These are phyloP conservation scores for Rhopalosiphum nymphaeae DNA, from an alignment of 2,888 invertebrate genomes.

Conservation along the genomic window DNA sequence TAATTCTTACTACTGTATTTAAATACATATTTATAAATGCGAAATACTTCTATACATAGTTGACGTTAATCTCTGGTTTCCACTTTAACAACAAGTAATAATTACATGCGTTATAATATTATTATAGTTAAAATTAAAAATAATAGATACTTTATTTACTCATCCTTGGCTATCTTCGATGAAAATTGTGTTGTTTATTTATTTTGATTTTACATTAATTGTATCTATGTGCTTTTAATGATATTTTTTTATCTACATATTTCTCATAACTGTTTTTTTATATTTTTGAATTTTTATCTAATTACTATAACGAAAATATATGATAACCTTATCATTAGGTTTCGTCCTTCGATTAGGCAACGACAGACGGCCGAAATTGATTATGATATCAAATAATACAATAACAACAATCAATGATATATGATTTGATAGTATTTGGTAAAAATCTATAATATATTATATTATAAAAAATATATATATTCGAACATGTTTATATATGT, in stretches of 20 bases:
- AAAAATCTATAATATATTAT: conserved; percentile 8
- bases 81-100: neutral
- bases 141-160: neutral
- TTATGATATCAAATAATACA: conserved; percentile 52
- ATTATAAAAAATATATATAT: neutral
- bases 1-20: neutral
- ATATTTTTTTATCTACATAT: neutral
- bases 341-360: conserved; percentile 60
- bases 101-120: neutral
- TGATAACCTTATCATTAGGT: conserved; percentile 7
- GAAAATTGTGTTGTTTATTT: neutral
- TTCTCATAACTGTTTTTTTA: neutral
- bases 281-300: neutral
- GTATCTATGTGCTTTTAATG: neutral
- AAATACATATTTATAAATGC: neutral
- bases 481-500: neutral
- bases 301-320: conserved; percentile 4
- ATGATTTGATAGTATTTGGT: neutral
- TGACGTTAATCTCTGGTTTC: neutral
- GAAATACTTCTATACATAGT: neutral
- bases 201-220: too few species aligned
- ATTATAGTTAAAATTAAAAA: neutral
- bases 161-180: neutral
- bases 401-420: neutral
- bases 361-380: conserved; percentile 8